Evolutionary conservation across 2,113 vertebrate species (phyloP).

Genomic region (Otis tarda): DNA sequence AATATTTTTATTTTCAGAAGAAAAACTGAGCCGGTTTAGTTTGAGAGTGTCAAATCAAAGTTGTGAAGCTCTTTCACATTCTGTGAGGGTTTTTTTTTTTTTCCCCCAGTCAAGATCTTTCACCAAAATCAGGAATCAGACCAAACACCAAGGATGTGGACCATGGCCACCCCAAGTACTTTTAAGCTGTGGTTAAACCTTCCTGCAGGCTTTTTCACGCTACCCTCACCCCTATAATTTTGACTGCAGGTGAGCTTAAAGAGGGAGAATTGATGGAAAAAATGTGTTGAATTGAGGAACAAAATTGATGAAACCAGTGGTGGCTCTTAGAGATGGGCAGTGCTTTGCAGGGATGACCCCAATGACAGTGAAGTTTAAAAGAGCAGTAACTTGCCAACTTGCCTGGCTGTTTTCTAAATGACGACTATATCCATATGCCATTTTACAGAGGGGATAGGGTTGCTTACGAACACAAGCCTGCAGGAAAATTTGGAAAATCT

Average conservation of each 20-base stretch:
- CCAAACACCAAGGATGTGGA: not conserved
- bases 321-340: not conserved
- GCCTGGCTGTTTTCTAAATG: not conserved
- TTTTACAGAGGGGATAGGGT: not conserved
- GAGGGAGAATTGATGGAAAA: not conserved
- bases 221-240: not conserved
- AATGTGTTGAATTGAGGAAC: rapidly evolving
- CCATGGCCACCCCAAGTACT: not conserved
- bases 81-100: not conserved
- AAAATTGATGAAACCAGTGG: not conserved
- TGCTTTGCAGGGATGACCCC: not conserved
- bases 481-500: not conserved
- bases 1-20: not conserved
- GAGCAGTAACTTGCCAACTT: not conserved
- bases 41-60: not conserved
- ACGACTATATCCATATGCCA: rapidly evolving
- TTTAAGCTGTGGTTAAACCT: not conserved
- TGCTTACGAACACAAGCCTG: rapidly evolving
- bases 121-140: not conserved
- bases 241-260: not conserved
- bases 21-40: not conserved
- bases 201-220: not conserved
- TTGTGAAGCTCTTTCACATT: not conserved
- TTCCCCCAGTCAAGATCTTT: not conserved
- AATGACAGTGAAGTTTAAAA: not conserved